These are phyloP conservation scores for Crocuta crocuta DNA, from an alignment of 2,113 vertebrate genomes.

Conservation along the genomic window DNA sequence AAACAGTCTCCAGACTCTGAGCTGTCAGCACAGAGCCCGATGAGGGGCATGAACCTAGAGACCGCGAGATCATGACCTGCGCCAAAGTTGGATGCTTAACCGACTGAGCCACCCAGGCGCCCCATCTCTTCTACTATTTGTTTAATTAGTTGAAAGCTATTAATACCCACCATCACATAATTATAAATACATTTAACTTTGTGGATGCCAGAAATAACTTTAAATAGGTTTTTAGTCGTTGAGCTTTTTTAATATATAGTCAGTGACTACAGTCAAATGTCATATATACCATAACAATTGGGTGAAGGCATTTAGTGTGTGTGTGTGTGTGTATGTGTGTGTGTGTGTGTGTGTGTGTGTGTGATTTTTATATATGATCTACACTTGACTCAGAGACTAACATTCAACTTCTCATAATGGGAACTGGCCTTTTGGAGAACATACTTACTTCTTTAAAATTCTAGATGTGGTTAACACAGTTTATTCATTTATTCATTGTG, in stretches of 20 bases:
- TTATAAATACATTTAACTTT: not conserved
- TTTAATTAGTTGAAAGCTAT: constrained; percentile 36
- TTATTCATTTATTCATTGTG: not conserved
- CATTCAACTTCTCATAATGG: not conserved
- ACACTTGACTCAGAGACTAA: not conserved
- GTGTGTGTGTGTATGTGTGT: not conserved
- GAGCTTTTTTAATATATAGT: not conserved
- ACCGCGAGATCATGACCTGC: no score
- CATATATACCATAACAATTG: not conserved
- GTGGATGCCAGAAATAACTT: not conserved
- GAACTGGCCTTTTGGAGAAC: not conserved
- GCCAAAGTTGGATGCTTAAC: no score
- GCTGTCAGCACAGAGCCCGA: no score
- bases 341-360: not conserved
- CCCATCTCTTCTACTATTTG: not conserved
- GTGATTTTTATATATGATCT: not conserved
- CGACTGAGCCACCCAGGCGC: no score
- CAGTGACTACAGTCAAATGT: not conserved
- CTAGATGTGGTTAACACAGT: not conserved
- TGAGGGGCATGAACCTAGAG: no score
- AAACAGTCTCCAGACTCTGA: no score
- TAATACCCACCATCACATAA: not conserved
- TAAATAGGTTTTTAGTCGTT: not conserved
- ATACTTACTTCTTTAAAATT: not conserved
- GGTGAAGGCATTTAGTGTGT: not conserved